Evolutionary conservation across 2,797 vertebrate species (phyloP), one percentile per base, ranked within the genome.

Genomic region (Clarias laeviceps): DNA sequence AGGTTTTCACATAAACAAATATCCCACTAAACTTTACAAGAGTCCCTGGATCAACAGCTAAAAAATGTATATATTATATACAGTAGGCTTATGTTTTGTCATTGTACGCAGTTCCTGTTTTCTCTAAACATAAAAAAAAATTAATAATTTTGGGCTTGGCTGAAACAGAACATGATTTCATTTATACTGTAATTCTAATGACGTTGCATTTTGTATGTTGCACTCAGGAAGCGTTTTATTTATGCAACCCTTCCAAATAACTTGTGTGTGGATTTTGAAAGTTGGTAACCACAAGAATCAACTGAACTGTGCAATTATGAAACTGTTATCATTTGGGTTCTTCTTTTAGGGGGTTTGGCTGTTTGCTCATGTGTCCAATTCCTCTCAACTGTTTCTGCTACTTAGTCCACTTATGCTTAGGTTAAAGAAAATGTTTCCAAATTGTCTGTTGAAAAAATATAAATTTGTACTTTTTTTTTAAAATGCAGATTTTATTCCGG

Each of bases 251-350:
- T 80, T 32, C 61, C 62, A 80, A 50, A 80, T 80, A 80, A 40
- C 79, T 66, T 66, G 40, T 54, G 40, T 54, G 79, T 32, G 79
- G 62, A 80, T 80, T 80, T 65, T 80, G 79, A 66, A 80, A 80
- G 79, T 65, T 80, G 12, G 62, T 54, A 80, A 80, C 79, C 79
- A 80, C 79, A 66, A 80, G 40, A 66, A 80, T 66, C 40, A 80
- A 80, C 79, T 66, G 79, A 80, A 80, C 34, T 84, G 56, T 61
- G 69, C n/a, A 65, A 80, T 80, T 66, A 8, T 80, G 62, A 80
- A 80, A 80, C 62, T 66, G 79, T 80, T 50, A 54, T 80, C 27
- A 20, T 32, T 45, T 32, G n/a, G 40, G 79, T 80, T 80, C 79
- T 32, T 66, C 79, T 64, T 80, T 64, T 64, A 2, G 72, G n/a